Conservation (phyloP, 2,797 vertebrate species). For the Triplophysa yarkandensis region DNA sequence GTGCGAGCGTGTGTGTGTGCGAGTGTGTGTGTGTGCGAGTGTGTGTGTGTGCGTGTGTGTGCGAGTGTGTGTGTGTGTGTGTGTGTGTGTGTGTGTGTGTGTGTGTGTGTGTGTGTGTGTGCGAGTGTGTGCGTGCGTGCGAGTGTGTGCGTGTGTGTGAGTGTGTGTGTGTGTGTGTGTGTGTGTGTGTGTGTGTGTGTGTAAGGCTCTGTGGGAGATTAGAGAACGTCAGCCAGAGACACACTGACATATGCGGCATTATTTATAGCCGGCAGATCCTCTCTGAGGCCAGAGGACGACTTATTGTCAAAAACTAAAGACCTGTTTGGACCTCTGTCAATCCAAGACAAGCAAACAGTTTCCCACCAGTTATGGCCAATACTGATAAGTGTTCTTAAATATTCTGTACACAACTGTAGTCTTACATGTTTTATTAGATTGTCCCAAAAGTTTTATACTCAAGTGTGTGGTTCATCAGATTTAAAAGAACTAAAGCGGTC, state of each 20-base stretch:
- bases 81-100: background rate
- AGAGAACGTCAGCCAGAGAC: constrained; percentile 62
- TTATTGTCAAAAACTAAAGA: constrained; percentile 65
- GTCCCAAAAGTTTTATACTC: background rate
- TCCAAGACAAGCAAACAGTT: background rate
- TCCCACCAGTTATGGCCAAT: background rate
- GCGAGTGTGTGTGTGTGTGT: constrained; percentile 43
- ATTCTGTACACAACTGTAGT: background rate
- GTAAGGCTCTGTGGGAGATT: constrained; percentile 56
- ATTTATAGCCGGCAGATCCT: constrained; percentile 73
- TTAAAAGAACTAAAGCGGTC: background rate
- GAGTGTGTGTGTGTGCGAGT: background rate
- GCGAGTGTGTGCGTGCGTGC: constrained; percentile 42
- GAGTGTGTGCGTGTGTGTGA: background rate
- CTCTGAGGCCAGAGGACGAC: constrained; percentile 63
- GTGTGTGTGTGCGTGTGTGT: background rate
- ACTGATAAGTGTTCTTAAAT: background rate
- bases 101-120: constrained; percentile 3
- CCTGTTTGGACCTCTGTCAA: constrained; percentile 52
- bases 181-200: constrained; percentile 36
- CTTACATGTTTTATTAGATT: background rate
- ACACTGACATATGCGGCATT: constrained; percentile 70
- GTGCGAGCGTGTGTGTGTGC: too few species aligned
- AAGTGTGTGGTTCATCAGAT: background rate
- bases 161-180: background rate